These are phyloP conservation scores for Micromesistius poutassou DNA, from an alignment of 2,797 vertebrate species.

Conservation along the genomic window DNA sequence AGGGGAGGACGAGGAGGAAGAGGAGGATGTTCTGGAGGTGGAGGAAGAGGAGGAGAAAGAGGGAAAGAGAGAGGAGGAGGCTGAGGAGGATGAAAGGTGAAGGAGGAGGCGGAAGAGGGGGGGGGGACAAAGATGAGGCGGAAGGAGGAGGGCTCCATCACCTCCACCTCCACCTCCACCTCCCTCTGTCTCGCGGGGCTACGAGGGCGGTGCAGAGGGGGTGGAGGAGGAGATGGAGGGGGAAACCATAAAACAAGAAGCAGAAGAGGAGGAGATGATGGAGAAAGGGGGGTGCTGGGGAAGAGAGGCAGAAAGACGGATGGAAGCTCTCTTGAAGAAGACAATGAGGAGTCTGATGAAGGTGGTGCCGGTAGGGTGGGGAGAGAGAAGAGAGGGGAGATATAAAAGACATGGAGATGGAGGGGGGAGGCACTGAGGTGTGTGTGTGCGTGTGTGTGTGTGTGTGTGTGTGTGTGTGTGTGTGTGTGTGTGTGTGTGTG, in stretches of 20 bases:
- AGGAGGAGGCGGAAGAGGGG: not conserved
- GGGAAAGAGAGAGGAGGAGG: not conserved
- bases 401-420: conserved; percentile 1
- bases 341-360: not conserved
- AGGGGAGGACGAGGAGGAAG: not conserved
- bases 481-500: not conserved
- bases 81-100: not conserved
- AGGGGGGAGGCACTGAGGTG: not conserved
- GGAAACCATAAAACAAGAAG: not conserved
- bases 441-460: not conserved
- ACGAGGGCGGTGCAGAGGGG: not conserved
- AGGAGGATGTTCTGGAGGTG: not conserved
- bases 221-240: not conserved
- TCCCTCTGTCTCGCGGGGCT: not conserved
- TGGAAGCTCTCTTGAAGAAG: not conserved
- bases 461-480: not conserved
- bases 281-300: not conserved
- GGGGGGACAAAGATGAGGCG: not conserved
- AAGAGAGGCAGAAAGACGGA: not conserved
- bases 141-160: not conserved
- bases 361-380: not conserved
- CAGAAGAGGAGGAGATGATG: not conserved
- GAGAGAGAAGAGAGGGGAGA: not conserved
- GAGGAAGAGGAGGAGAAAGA: not conserved
- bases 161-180: not conserved